phyloP scores from a whole-genome alignment of 2,797 vertebrate species.

The Karalla daura region DNA sequence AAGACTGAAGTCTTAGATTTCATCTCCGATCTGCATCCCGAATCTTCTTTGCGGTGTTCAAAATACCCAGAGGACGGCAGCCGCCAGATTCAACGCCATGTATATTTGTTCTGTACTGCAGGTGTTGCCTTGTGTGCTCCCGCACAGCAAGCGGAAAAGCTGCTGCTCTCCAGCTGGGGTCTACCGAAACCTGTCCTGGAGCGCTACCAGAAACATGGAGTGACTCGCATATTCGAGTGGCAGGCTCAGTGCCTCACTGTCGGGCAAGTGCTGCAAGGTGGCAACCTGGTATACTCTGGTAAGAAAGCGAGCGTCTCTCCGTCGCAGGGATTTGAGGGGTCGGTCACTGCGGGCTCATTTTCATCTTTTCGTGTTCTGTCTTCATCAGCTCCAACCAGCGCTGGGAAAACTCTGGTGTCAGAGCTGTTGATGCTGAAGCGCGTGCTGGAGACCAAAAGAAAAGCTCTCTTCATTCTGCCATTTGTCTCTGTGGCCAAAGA shows the following conservation, averaged over 20 bases:
- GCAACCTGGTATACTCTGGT: conserved; percentile 97
- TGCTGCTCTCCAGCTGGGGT: conserved; percentile 93
- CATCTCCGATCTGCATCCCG: neutral
- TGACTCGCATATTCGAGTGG: conserved; percentile 96
- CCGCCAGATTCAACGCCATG: neutral
- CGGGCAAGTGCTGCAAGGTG: conserved; percentile 91
- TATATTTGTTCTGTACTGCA: conserved; percentile 52
- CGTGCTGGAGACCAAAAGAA: conserved; percentile 92
- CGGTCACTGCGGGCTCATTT: neutral
- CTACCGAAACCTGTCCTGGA: conserved; percentile 91
- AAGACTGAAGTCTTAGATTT: neutral
- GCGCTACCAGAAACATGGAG: conserved; percentile 89
- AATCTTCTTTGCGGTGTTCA: neutral
- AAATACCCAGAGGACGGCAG: neutral
- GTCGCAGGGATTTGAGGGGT: neutral
- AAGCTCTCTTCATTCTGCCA: conserved; percentile 95
- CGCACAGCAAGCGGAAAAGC: conserved; percentile 84
- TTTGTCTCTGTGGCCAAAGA: conserved; percentile 98
- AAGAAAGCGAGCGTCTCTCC: too few species aligned
- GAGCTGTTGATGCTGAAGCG: conserved; percentile 95
- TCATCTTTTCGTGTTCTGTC: neutral
- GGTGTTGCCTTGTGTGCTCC: conserved; percentile 85
- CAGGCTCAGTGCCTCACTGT: conserved; percentile 95
- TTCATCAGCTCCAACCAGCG: conserved; percentile 94
- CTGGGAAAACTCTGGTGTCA: conserved; percentile 96